A percentile compares a stretch with the other conserved stretches of the same genome.
phyloP scores from a whole-genome alignment of 2,888 invertebrate species.

The Lordiphosa andalusiaca region DNA sequence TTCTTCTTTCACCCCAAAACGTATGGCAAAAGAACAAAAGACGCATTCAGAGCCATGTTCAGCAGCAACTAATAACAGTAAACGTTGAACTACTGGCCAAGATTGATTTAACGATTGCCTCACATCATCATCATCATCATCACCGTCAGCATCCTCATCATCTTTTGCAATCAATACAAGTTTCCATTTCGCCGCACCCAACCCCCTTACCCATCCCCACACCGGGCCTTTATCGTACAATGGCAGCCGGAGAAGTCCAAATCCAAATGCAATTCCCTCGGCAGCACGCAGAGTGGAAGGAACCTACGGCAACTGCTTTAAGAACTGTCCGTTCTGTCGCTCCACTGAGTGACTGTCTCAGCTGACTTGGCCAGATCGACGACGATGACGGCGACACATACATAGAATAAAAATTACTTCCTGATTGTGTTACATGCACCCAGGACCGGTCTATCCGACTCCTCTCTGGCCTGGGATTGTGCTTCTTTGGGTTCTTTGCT shows the following conservation, averaged over 20 bases:
- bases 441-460: slow-evolving; percentile 38
- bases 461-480: slow-evolving; percentile 6
- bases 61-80: slow-evolving; percentile 58
- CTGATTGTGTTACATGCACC: slow-evolving; percentile 62
- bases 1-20: neutral
- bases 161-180: slow-evolving; percentile 41
- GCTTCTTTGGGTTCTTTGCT: slow-evolving; percentile 7
- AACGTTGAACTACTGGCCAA: slow-evolving; percentile 69
- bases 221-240: slow-evolving; percentile 22
- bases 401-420: slow-evolving; percentile 66
- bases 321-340: slow-evolving; percentile 23
- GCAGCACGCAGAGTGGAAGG: slow-evolving; percentile 40
- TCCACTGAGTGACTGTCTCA: slow-evolving; percentile 44
- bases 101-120: slow-evolving; percentile 63
- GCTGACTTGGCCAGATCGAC: slow-evolving; percentile 48
- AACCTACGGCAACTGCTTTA: slow-evolving; percentile 31
- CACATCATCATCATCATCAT: slow-evolving; percentile 59
- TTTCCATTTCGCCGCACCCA: no score
- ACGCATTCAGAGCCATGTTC: slow-evolving; percentile 20
- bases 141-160: slow-evolving; percentile 25
- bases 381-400: slow-evolving; percentile 51
- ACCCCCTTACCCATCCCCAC: no score
- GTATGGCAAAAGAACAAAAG: slow-evolving; percentile 9
- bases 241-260: slow-evolving; percentile 25
- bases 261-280: slow-evolving; percentile 45